Base-by-base conservation (phyloP, 1,140 invertebrate species). In the Matsumurasca onukii region DNA sequence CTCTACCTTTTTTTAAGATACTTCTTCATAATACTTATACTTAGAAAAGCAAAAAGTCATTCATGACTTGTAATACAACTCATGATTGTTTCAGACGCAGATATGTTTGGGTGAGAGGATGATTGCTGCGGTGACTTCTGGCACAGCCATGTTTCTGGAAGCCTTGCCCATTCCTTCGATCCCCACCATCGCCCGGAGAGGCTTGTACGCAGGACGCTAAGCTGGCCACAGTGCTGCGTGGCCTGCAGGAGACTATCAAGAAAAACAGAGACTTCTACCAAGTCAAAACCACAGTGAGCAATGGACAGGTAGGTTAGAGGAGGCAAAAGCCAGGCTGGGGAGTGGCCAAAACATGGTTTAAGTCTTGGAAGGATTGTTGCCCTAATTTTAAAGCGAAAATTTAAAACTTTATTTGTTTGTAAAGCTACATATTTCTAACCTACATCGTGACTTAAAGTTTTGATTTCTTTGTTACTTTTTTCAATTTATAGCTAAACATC, bases 101-200 rank as follows among this genome's bases (percentile, higher is more conserved):
- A 86, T 98, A 27, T 88, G 91, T 0, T 87, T 98, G 59, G 95
- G 96, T 1, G 95, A 97, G 75, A 88, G 89, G 45, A 84, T 94
- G 76, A 85, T 98, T 25, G 87, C 95, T 71, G 92, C 91, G 1
- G 85, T 96, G 71, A 95, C 94, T 13, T 93, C 92, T 31, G 95
- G 93, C 1, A 97, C 94, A 0, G 94, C 90, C 15, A 82, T 92
- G 1, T 92, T 86, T 74, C 77, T 96, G 1, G 82, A 85, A 0
- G 86, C 92, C 0, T 77, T 97, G 29, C 93, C 93, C 1, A 67
- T 78, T 3, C 86, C 89, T 22, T 85, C 86, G 1, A 76, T 88
- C 24, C 91, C 91, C 0, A 84, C 86, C 77, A 84, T 90, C 52
- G 84, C 86, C 86, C 0, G 85, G 86, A 15, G 86, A 86, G 73